These are phyloP conservation scores for Pyrocoelia pectoralis DNA, from an alignment of 2,888 invertebrate genomes.

Conservation along the genomic window DNA sequence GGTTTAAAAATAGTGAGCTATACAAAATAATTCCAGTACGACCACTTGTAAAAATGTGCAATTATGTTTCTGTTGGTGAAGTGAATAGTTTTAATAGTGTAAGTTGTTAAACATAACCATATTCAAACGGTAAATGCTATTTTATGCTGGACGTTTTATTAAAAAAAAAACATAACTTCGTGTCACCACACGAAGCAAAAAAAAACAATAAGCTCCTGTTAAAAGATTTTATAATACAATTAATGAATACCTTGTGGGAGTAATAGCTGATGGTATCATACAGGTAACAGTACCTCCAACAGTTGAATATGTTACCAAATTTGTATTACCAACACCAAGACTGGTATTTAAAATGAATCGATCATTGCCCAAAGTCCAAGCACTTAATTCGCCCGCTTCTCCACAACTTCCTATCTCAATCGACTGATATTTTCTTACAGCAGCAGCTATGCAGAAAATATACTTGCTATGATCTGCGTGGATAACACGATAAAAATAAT, in stretches of 20 bases:
- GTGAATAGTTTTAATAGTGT: too few relatives aligned
- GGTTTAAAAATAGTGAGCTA: too few relatives aligned
- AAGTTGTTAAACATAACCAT: too few relatives aligned
- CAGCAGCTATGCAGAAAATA: slow-evolving; percentile 68
- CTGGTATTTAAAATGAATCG: slow-evolving; percentile 65
- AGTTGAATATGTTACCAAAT: slow-evolving; percentile 62
- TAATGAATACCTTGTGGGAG: slow-evolving; percentile 68
- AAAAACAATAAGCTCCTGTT: too few relatives aligned
- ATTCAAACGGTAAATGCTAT: too few relatives aligned
- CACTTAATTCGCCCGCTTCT: slow-evolving; percentile 54
- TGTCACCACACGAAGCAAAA: too few relatives aligned
- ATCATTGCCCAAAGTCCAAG: slow-evolving; percentile 72
- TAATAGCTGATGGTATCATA: slow-evolving; percentile 71
- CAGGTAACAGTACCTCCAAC: slow-evolving; percentile 72
- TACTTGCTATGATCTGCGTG: slow-evolving; percentile 66
- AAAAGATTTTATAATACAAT: background rate
- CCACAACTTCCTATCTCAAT: slow-evolving; percentile 42
- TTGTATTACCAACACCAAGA: slow-evolving; percentile 53
- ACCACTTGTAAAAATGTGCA: too few relatives aligned
- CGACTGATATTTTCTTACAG: slow-evolving; percentile 42
- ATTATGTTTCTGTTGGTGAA: too few relatives aligned
- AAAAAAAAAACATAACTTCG: too few relatives aligned
- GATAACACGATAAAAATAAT: slow-evolving; percentile 43
- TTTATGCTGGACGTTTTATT: too few relatives aligned
- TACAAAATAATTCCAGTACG: too few relatives aligned